Evolutionary conservation across 2,888 invertebrate species (phyloP).

Genomic region (Andrena chrysosceles): DNA sequence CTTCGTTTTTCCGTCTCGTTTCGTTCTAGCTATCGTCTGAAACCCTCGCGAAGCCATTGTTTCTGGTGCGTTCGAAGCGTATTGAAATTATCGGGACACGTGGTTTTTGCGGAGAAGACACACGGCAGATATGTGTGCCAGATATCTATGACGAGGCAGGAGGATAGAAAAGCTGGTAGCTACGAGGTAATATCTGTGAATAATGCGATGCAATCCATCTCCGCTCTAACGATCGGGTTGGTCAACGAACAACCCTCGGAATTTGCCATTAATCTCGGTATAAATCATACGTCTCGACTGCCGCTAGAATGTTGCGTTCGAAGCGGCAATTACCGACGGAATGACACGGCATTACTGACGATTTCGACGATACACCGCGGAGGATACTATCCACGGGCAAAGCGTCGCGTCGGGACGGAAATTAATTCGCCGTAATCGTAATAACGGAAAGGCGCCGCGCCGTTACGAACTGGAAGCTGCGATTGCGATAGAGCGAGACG

Average conservation of each 20-base stretch:
- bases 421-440: conserved; percentile 40
- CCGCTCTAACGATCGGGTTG: conserved; percentile 57
- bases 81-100: conserved; percentile 2
- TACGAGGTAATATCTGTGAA: conserved; percentile 48
- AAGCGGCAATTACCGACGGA: conserved; percentile 51
- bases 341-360: conserved; percentile 42
- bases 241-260: conserved; percentile 68
- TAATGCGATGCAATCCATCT: conserved; percentile 61
- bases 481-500: conserved; percentile 51
- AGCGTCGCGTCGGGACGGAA: background rate
- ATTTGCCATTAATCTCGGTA: conserved; percentile 66
- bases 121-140: background rate
- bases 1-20: background rate
- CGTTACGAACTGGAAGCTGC: too few species aligned
- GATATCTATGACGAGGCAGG: conserved; percentile 31
- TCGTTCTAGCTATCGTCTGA: background rate
- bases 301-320: conserved; percentile 52
- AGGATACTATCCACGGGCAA: conserved; percentile 17
- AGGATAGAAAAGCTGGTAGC: conserved; percentile 57
- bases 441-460: conserved; percentile 1
- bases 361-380: conserved; percentile 24
- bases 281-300: conserved; percentile 57
- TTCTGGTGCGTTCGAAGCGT: background rate
- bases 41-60: background rate
- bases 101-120: conserved; percentile 2